These are phyloP conservation scores for Steinernema feltiae DNA, from an alignment of 1,140 invertebrate genomes.

Conservation along the genomic window DNA sequence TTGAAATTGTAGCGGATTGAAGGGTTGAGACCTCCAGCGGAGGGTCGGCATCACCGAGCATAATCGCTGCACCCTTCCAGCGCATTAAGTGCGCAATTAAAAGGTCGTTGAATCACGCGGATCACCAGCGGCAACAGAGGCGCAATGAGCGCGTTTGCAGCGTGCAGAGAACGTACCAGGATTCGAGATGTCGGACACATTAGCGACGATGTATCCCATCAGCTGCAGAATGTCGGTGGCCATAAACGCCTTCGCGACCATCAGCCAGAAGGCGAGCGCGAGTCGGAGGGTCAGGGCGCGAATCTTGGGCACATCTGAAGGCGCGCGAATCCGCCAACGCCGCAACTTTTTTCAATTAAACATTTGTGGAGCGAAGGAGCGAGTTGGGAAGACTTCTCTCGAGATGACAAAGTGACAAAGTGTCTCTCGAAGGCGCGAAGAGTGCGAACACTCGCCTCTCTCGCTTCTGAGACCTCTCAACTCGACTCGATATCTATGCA, in stretches of 20 bases:
- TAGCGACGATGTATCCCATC: slow-evolving; percentile 51
- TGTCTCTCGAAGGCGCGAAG: not conserved
- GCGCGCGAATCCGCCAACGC: slow-evolving; percentile 6
- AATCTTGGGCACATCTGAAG: slow-evolving; percentile 1
- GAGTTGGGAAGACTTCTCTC: slow-evolving; percentile 8
- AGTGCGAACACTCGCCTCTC: not conserved
- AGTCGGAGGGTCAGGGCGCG: not conserved
- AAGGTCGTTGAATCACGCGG: not conserved
- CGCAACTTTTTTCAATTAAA: slow-evolving; percentile 5
- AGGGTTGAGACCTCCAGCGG: too few species aligned
- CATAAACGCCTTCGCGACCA: slow-evolving; percentile 20
- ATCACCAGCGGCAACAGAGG: not conserved
- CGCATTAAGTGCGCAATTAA: not conserved
- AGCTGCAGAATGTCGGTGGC: slow-evolving; percentile 50
- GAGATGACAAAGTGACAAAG: slow-evolving; percentile 15
- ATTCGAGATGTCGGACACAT: slow-evolving; percentile 44
- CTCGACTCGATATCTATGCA: slow-evolving; percentile 11
- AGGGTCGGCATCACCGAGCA: too few species aligned
- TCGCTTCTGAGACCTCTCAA: slow-evolving; percentile 7
- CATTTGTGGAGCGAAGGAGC: not conserved
- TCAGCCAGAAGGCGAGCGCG: not conserved
- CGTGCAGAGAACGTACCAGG: slow-evolving; percentile 20
- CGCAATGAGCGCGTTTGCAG: not conserved
- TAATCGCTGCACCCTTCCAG: too few species aligned
- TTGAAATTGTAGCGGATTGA: not conserved